A percentile compares a stretch with the other conserved stretches of the same genome.
Conservation (phyloP, 2,113 vertebrate genomes). For the Anolis carolinensis region DNA sequence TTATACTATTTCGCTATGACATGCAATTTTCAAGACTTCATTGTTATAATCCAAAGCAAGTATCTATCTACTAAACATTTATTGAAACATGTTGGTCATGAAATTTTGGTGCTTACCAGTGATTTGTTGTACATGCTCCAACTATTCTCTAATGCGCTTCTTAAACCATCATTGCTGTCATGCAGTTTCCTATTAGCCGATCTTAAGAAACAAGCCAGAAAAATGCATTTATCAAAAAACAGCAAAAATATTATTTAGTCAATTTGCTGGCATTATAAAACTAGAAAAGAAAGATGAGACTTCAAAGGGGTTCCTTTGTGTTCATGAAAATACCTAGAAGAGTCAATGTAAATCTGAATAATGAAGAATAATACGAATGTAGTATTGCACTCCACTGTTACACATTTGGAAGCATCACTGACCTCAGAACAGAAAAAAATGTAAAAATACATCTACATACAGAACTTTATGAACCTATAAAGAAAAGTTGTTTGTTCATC, state of each 20-base stretch:
- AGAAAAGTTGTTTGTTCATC: not conserved
- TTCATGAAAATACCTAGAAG: not conserved
- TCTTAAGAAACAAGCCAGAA: slow-evolving; percentile 63
- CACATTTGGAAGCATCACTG: not conserved
- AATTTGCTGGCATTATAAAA: not conserved
- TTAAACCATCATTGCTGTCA: slow-evolving; percentile 87
- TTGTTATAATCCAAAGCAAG: not conserved
- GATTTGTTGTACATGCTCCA: slow-evolving; percentile 81
- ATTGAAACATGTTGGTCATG: slow-evolving; percentile 10
- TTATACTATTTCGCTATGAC: not conserved
- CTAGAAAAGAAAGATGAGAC: not conserved
- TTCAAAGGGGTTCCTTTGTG: fast-evolving
- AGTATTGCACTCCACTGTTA: not conserved
- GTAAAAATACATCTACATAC: not conserved
- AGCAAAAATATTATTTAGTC: not conserved
- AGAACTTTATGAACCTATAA: not conserved
- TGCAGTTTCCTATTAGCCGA: slow-evolving; percentile 87
- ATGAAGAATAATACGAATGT: not conserved
- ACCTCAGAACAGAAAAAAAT: not conserved
- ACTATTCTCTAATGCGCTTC: slow-evolving; percentile 82
- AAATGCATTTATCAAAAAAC: not conserved
- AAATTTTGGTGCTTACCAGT: slow-evolving; percentile 69
- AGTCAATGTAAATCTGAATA: not conserved
- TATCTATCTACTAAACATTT: not conserved
- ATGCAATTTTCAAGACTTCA: not conserved